These are phyloP conservation scores for Lethocerus indicus DNA, from an alignment of 1,140 invertebrate genomes.

Conservation along the genomic window DNA sequence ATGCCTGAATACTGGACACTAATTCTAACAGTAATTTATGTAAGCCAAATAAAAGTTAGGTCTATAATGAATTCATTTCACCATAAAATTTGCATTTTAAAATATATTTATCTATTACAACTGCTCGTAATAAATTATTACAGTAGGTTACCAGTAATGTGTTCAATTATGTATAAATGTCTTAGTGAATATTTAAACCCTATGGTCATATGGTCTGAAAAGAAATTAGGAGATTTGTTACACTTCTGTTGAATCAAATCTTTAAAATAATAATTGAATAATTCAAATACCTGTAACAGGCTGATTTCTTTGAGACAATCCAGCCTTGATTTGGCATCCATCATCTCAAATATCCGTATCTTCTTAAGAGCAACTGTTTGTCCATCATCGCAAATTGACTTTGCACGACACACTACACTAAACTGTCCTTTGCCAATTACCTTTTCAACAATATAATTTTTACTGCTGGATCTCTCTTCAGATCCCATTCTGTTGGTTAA, in stretches of 20 bases:
- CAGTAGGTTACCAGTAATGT: neutral
- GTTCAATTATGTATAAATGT: neutral
- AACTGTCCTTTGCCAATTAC: constrained; percentile 49
- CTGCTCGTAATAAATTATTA: neutral
- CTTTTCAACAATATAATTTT: too few relatives aligned
- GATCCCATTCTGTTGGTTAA: too few relatives aligned
- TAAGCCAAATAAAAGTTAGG: too few relatives aligned
- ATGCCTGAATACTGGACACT: too few relatives aligned
- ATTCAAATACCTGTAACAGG: constrained; percentile 34
- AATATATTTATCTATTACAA: neutral
- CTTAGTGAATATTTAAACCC: neutral
- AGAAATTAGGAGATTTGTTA: neutral
- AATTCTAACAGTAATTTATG: too few relatives aligned
- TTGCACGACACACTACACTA: constrained; percentile 38
- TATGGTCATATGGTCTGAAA: neutral
- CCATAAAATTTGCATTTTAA: too few relatives aligned
- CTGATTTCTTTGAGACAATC: constrained; percentile 56
- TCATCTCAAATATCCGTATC: constrained; percentile 48
- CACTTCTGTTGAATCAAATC: neutral
- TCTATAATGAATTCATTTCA: too few relatives aligned
- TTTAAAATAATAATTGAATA: neutral
- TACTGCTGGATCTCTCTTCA: too few relatives aligned
- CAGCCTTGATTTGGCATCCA: constrained; percentile 42
- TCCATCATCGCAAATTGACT: constrained; percentile 26
- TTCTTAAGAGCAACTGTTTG: constrained; percentile 42